phyloP scores from a whole-genome alignment of 2,113 vertebrate species.

The Sitta europaea region DNA sequence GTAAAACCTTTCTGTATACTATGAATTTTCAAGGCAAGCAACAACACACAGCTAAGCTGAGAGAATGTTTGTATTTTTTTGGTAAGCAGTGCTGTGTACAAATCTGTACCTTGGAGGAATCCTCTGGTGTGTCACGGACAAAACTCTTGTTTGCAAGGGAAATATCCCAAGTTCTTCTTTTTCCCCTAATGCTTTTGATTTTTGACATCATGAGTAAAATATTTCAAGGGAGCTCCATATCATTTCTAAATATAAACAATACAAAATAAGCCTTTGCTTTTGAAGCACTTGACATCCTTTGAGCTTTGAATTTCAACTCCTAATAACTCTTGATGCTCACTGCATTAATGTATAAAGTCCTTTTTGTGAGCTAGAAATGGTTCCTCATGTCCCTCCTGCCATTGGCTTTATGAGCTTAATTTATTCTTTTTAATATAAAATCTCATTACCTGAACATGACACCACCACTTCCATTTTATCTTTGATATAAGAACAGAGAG shows the following conservation, averaged over 20 bases:
- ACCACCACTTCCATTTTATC: constrained; percentile 76
- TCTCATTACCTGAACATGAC: constrained; percentile 86
- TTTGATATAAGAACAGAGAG: constrained; percentile 88
- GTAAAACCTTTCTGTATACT: background rate
- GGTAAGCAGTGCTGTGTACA: constrained; percentile 30
- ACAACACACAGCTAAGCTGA: background rate
- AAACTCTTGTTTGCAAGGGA: constrained; percentile 61
- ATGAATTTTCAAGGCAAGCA: constrained; percentile 10
- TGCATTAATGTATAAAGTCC: constrained; percentile 69
- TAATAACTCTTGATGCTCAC: constrained; percentile 38
- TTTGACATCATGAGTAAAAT: constrained; percentile 58
- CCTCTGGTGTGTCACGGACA: constrained; percentile 43
- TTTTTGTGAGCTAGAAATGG: constrained; percentile 57
- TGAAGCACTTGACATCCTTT: constrained; percentile 56
- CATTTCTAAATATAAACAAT: constrained; percentile 56
- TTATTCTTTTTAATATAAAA: constrained; percentile 90
- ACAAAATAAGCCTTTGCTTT: constrained; percentile 54
- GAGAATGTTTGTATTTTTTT: constrained; percentile 49
- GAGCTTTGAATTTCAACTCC: constrained; percentile 64
- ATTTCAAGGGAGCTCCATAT: constrained; percentile 59
- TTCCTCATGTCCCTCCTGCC: constrained; percentile 67
- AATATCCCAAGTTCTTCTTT: constrained; percentile 16
- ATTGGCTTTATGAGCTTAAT: constrained; percentile 79
- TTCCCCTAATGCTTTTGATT: constrained; percentile 56
- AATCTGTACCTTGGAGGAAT: constrained; percentile 44